phyloP scores from a whole-genome alignment of 2,797 vertebrate species.

The Manis pentadactyla region DNA sequence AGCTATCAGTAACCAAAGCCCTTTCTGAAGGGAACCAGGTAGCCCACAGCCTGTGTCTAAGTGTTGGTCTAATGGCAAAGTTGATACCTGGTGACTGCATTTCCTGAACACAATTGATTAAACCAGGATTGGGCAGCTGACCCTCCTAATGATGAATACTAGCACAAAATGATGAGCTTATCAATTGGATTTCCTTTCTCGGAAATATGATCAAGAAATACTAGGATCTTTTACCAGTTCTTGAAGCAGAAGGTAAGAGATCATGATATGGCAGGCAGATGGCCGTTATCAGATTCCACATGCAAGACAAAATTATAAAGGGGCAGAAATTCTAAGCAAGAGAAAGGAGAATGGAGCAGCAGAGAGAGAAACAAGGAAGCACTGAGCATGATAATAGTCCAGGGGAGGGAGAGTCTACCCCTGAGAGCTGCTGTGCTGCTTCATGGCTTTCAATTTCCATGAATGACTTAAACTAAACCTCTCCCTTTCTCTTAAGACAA shows the following conservation, averaged over 20 bases:
- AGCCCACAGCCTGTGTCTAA: not conserved
- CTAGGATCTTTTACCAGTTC: not conserved
- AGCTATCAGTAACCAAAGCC: not conserved
- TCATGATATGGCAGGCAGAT: not conserved
- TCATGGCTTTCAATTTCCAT: not conserved
- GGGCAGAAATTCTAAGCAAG: not conserved
- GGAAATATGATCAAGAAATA: constrained; percentile 27
- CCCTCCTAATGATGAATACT: not conserved
- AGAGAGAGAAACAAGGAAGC: not conserved
- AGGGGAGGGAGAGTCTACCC: not conserved
- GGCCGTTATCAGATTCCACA: not conserved
- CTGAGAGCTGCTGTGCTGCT: not conserved
- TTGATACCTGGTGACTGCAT: not conserved
- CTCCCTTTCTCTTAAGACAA: constrained; percentile 21
- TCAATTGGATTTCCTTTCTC: constrained; percentile 27
- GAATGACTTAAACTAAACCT: not conserved
- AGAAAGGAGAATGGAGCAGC: not conserved
- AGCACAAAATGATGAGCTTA: constrained; percentile 35
- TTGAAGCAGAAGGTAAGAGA: constrained; percentile 51
- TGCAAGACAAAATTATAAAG: constrained; percentile 11
- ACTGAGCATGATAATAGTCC: not conserved
- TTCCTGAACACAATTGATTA: constrained; percentile 47
- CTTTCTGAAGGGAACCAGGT: not conserved
- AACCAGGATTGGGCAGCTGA: not conserved
- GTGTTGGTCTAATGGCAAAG: not conserved